Evolutionary conservation across 2,888 invertebrate species (phyloP).

Genomic region (Pseudococcus viburni): DNA sequence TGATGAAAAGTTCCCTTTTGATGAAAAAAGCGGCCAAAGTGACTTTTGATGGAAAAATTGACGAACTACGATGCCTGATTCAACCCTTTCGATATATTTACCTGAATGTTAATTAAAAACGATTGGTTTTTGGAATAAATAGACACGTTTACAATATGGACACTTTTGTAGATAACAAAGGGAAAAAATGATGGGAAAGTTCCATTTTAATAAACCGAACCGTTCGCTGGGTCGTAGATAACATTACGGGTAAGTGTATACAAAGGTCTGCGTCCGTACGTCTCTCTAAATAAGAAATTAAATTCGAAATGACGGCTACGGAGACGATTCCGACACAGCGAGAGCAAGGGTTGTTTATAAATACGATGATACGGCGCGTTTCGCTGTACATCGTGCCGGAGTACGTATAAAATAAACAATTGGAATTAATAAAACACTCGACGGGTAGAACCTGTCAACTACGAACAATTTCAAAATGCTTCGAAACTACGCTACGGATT

Average conservation of each 20-base stretch:
- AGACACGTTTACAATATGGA: background rate
- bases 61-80: background rate
- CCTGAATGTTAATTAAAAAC: background rate
- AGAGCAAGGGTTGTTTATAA: constrained; percentile 29
- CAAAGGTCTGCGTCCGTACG: background rate
- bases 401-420: constrained; percentile 17
- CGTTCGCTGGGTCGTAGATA: background rate
- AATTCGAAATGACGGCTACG: constrained; percentile 11
- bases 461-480: background rate
- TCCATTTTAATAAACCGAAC: constrained; percentile 20
- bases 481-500: background rate
- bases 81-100: background rate
- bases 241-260: background rate
- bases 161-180: background rate
- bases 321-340: background rate
- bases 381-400: background rate
- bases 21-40: too few species aligned
- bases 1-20: too few species aligned
- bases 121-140: background rate
- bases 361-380: constrained; percentile 18
- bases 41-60: too few species aligned
- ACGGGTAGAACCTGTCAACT: constrained; percentile 38
- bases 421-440: constrained; percentile 35
- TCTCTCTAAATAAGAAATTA: constrained; percentile 18
- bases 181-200: background rate